phyloP scores from a whole-genome alignment of 2,888 invertebrate genomes.

The Synanthedon formicaeformis region DNA sequence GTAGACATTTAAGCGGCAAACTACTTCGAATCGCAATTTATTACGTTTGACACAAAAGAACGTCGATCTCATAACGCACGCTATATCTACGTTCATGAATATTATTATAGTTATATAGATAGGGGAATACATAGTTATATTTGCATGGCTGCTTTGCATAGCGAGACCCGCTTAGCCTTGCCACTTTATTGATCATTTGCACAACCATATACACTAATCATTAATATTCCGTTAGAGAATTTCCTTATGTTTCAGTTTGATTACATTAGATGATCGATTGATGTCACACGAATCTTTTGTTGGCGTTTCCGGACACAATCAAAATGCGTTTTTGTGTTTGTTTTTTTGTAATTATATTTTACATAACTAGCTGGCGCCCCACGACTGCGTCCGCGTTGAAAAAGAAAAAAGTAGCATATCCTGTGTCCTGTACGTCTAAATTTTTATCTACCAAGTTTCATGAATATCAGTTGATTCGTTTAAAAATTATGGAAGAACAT shows the following conservation, averaged over 20 bases:
- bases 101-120: background rate
- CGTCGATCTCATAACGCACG: background rate
- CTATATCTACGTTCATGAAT: background rate
- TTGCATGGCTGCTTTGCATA: constrained; percentile 1
- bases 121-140: background rate
- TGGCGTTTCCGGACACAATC: background rate
- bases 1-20: background rate
- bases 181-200: constrained; percentile 13
- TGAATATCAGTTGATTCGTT: no score
- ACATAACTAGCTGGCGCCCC: no score
- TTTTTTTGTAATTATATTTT: background rate
- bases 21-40: background rate
- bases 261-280: background rate
- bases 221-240: constrained; percentile 13
- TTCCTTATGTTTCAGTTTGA: constrained; percentile 7
- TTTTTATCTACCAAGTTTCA: no score
- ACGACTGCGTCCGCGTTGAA: no score
- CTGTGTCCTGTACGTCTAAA: no score
- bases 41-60: background rate
- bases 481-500: no score
- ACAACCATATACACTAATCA: constrained; percentile 5
- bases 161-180: constrained; percentile 14
- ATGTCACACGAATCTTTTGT: background rate
- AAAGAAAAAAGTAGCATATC: no score
- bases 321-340: background rate